phyloP scores from a whole-genome alignment of 2,888 invertebrate genomes.

The Pristionchus arcanus region DNA sequence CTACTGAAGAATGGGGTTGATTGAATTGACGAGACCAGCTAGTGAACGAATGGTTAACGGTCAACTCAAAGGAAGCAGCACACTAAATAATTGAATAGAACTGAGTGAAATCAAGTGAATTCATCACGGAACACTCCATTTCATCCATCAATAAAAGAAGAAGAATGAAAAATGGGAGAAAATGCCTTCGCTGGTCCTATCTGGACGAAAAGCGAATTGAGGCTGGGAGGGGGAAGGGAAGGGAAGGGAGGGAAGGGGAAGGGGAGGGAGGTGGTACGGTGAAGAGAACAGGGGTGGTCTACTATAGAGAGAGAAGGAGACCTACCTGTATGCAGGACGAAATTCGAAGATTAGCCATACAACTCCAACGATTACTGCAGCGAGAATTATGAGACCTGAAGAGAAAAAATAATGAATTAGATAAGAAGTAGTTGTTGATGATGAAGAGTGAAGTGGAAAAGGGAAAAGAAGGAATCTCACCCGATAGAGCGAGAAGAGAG shows the following conservation, averaged over 20 bases:
- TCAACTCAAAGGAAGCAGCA: slow-evolving; percentile 24
- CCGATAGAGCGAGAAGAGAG: slow-evolving; percentile 50
- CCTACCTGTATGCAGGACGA: slow-evolving; percentile 56
- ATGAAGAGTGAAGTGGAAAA: not conserved
- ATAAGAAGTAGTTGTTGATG: not conserved
- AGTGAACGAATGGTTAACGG: not conserved
- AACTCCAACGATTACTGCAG: slow-evolving; percentile 52
- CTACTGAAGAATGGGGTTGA: slow-evolving; percentile 45
- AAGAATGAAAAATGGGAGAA: not conserved
- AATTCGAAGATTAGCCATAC: slow-evolving; percentile 57
- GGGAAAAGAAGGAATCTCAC: slow-evolving; percentile 2
- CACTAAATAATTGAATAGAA: slow-evolving; percentile 30
- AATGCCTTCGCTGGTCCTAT: not conserved
- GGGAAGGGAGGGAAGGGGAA: not conserved
- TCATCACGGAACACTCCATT: slow-evolving; percentile 12
- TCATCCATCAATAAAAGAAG: not conserved
- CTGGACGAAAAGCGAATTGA: slow-evolving; percentile 6
- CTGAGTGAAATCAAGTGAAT: slow-evolving; percentile 23
- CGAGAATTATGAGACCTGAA: slow-evolving; percentile 50
- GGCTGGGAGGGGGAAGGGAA: not conserved
- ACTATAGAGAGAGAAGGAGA: not conserved
- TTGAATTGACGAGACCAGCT: not conserved
- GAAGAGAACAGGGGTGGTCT: not conserved
- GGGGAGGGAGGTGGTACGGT: not conserved
- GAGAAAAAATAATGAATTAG: not conserved